Percentiles rank a stretch among this genome's conserved stretches.
Evolutionary conservation across 2,888 invertebrate genomes (phyloP).

Genomic region (Drosophila neotestacea): DNA sequence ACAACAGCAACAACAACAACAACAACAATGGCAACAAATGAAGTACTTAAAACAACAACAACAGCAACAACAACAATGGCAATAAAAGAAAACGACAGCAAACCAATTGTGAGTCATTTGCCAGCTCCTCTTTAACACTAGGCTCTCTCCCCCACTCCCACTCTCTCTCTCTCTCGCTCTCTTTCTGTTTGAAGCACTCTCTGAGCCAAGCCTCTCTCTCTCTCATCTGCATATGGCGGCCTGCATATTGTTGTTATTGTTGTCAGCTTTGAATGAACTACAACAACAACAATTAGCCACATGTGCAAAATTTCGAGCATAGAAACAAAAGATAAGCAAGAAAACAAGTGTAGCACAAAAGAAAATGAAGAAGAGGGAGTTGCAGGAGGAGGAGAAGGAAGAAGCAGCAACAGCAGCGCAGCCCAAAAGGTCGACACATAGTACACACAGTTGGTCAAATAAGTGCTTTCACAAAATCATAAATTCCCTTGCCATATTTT

Average conservation of each 20-base stretch:
- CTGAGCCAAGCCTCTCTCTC: conserved; percentile 3
- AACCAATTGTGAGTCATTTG: conserved; percentile 75
- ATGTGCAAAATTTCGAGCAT: conserved; percentile 77
- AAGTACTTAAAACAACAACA: conserved; percentile 59
- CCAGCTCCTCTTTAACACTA: conserved; percentile 44
- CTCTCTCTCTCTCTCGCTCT: background rate
- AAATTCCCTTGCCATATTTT: too few relatives aligned
- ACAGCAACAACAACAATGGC: conserved; percentile 28
- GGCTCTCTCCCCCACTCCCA: conserved; percentile 5
- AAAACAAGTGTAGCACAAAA: conserved; percentile 66
- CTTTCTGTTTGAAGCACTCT: background rate
- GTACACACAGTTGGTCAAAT: background rate
- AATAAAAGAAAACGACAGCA: conserved; percentile 58
- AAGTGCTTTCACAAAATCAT: too few relatives aligned
- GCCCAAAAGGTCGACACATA: conserved; percentile 22
- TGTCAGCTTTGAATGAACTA: conserved; percentile 53
- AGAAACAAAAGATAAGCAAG: conserved; percentile 74
- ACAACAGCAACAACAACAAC: conserved; percentile 27
- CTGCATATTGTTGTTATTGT: conserved; percentile 31
- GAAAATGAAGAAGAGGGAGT: background rate
- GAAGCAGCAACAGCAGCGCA: background rate
- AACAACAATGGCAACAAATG: conserved; percentile 36
- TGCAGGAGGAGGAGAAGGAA: conserved; percentile 14
- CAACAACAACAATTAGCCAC: conserved; percentile 60
- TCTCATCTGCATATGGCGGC: conserved; percentile 27